Evolutionary conservation across 2,888 invertebrate species (phyloP).

Genomic region (Eupithecia abbreviata): DNA sequence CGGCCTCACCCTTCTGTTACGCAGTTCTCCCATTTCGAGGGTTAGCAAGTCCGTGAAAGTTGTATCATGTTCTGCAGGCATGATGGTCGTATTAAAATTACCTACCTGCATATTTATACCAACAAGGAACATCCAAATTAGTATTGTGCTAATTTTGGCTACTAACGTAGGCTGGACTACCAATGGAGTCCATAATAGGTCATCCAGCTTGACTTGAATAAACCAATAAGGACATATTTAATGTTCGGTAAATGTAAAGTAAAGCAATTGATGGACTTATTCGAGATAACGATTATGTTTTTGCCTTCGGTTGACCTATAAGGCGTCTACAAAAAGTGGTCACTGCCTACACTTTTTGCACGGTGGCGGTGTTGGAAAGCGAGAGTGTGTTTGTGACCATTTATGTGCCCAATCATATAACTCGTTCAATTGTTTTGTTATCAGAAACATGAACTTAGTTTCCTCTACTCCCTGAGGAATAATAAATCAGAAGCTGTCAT

Average conservation of each 20-base stretch:
- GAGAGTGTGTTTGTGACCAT: slow-evolving; percentile 6
- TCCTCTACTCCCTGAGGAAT: neutral
- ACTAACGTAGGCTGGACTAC: neutral
- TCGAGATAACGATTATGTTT: slow-evolving; percentile 20
- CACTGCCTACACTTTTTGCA: slow-evolving; percentile 18
- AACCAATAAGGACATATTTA: slow-evolving; percentile 20
- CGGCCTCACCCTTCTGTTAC: neutral
- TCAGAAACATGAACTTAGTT: neutral
- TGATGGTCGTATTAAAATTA: neutral
- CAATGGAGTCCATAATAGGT: slow-evolving; percentile 3
- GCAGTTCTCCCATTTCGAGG: neutral
- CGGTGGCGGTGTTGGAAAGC: slow-evolving; percentile 4
- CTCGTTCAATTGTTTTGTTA: too few relatives aligned
- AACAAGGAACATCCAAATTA: neutral
- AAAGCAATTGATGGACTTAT: slow-evolving; percentile 19
- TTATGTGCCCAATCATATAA: neutral
- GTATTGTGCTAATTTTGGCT: neutral
- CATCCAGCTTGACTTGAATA: neutral
- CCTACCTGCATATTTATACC: neutral
- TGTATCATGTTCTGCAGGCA: neutral
- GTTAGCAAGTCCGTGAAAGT: neutral
- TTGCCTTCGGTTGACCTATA: slow-evolving; percentile 25
- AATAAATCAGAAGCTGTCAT: too few relatives aligned
- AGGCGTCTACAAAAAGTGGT: slow-evolving; percentile 26
- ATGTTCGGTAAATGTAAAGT: neutral